Base-by-base conservation (phyloP, 2,797 vertebrate species). In the Australoheros facetus region DNA sequence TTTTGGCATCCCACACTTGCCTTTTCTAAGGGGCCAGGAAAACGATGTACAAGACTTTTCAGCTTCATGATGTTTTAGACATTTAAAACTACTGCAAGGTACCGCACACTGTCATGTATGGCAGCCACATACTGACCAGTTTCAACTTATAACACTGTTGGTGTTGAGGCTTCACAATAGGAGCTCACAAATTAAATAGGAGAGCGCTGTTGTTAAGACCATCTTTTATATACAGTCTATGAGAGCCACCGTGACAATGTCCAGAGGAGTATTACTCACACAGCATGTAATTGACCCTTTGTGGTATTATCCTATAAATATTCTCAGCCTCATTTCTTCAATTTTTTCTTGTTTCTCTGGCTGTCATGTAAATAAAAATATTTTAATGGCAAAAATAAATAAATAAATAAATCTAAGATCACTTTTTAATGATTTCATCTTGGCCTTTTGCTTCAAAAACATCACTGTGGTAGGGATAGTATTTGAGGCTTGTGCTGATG, bases 401-500 rank as follows among this genome's bases (percentile, higher is more conserved):
- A 23, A 32, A 74, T 48, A n/a, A 28, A 57, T 30, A 69, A 62
- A 56, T 13, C 10, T 56, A 19, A 59, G 16, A 58, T 76, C 6
- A 19, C 45, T 37, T 59, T 66, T 79, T 84, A 4, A 74, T 73
- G 59, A 56, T 81, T 77, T 69, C 11, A 11, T 66, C 21, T 53
- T 75, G 34, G 75, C 77, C 58, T 81, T 79, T 72, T 56, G 64
- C 77, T 83, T 88, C 75, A 82, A 75, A 90, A 26, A 37, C 72
- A 45, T 75, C 64, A 32, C 23, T 55, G 16, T 39, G 56, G 71
- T 51, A 57, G 53, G 58, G 70, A 81, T n/a, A 21, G 32, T 39
- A 77, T 86, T 71, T 86, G 80, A 89, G 66, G 73, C 87, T 88
- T 87, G 42, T 73, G 73, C 73, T 84, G 77, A 76, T 58, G 74